These are phyloP conservation scores for Antennarius maculatus DNA, from an alignment of 2,797 vertebrate species.

Conservation along the genomic window DNA sequence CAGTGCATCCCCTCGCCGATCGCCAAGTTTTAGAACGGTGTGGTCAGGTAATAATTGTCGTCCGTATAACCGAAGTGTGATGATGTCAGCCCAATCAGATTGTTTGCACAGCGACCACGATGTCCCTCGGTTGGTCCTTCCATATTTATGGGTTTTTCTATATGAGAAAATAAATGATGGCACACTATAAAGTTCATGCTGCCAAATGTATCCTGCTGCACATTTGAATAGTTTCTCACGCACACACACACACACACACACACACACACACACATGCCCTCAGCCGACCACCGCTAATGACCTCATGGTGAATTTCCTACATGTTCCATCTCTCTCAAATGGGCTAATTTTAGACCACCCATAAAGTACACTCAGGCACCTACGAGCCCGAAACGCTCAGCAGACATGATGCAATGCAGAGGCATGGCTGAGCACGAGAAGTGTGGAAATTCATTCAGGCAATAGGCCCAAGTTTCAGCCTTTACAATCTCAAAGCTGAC, in stretches of 20 bases:
- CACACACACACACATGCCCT: constrained; percentile 22
- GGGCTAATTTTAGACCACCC: constrained; percentile 65
- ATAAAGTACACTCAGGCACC: constrained; percentile 50
- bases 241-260: constrained; percentile 2
- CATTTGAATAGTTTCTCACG: constrained; percentile 39
- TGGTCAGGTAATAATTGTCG: constrained; percentile 65
- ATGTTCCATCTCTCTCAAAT: constrained; percentile 45
- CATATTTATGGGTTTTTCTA: constrained; percentile 54
- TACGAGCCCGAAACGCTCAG: constrained; percentile 53
- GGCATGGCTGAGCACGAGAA: constrained; percentile 39
- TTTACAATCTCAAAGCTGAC: constrained; percentile 63
- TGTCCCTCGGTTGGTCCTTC: constrained; percentile 67
- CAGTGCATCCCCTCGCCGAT: constrained; percentile 56
- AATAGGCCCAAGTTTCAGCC: constrained; percentile 57
- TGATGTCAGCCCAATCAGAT: constrained; percentile 80
- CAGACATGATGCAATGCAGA: constrained; percentile 45
- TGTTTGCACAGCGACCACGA: constrained; percentile 78
- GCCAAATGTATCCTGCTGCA: constrained; percentile 55
- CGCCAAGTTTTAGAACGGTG: constrained; percentile 67
- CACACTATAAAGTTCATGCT: constrained; percentile 28
- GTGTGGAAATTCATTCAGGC: constrained; percentile 61
- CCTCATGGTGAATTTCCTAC: constrained; percentile 57
- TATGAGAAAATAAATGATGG: constrained; percentile 72
- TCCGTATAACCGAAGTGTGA: constrained; percentile 72
- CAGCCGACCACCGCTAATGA: constrained; percentile 58